Percentiles rank a stretch among this genome's conserved stretches.
Conservation (phyloP, 2,113 vertebrate genomes). For the Sterrhoptilus dennistouni region DNA sequence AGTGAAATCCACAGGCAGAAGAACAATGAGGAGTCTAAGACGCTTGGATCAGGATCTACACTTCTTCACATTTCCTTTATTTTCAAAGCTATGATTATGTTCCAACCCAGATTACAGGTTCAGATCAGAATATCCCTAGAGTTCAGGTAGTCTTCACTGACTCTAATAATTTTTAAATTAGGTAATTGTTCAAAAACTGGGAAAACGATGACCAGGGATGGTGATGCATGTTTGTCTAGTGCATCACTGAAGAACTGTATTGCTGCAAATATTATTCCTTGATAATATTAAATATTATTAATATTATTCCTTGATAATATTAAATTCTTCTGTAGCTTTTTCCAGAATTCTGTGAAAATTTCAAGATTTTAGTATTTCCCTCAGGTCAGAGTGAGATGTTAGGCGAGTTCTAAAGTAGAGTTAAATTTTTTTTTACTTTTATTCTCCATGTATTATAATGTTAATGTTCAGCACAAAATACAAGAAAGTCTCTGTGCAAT, state of each 20-base stretch:
- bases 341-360: not conserved
- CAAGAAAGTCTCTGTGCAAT: not conserved
- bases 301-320: not conserved
- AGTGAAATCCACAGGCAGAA: not conserved
- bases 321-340: not conserved
- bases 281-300: not conserved
- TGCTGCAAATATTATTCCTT: rapidly evolving
- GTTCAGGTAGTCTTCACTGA: not conserved
- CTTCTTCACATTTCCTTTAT: not conserved
- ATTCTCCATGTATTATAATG: not conserved
- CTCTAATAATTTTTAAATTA: not conserved
- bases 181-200: not conserved
- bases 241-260: not conserved
- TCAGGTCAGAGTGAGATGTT: rapidly evolving
- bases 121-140: not conserved
- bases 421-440: not conserved
- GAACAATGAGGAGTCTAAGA: not conserved
- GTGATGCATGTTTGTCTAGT: not conserved
- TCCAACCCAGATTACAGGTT: not conserved
- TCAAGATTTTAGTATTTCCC: not conserved
- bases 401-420: not conserved
- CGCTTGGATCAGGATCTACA: not conserved
- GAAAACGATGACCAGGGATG: not conserved
- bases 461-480: not conserved
- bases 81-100: not conserved